Conservation (phyloP, 2,888 invertebrate species). For the Diarsia mendica region DNA sequence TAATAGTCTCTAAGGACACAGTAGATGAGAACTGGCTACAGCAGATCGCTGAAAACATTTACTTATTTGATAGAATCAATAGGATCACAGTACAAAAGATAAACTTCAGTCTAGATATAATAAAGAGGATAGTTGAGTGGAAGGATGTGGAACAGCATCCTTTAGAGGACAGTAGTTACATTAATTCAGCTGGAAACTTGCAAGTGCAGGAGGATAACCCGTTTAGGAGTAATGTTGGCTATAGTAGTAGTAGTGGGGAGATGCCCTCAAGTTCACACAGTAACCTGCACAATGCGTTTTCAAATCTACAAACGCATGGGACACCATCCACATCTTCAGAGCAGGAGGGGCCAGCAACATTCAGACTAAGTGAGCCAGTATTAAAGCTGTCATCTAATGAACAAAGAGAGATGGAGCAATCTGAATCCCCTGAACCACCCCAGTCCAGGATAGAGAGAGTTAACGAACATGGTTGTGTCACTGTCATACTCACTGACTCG, state of each 20-base stretch:
- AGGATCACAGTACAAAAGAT: constrained; percentile 93
- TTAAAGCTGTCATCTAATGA: constrained; percentile 81
- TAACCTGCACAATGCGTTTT: constrained; percentile 85
- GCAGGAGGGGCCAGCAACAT: constrained; percentile 72
- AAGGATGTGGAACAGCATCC: constrained; percentile 95
- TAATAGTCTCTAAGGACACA: constrained; percentile 95
- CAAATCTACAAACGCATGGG: constrained; percentile 85
- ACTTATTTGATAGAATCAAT: constrained; percentile 92
- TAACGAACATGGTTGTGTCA: constrained; percentile 90
- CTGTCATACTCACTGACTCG: constrained; percentile 93
- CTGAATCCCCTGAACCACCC: constrained; percentile 79
- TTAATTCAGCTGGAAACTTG: constrained; percentile 79
- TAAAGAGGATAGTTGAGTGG: constrained; percentile 97
- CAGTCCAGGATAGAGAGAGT: constrained; percentile 84
- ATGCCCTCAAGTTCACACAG: constrained; percentile 79
- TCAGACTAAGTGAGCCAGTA: constrained; percentile 85
- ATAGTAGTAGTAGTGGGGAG: constrained; percentile 74
- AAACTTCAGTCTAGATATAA: constrained; percentile 95
- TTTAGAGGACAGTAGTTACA: constrained; percentile 92
- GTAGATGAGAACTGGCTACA: constrained; percentile 95
- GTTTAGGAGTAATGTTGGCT: constrained; percentile 83
- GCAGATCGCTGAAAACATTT: constrained; percentile 93
- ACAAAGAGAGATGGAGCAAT: constrained; percentile 75
- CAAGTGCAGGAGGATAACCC: constrained; percentile 87
- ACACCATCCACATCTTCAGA: constrained; percentile 82